Conservation (phyloP, 2,888 invertebrate genomes). For the Cantharis nigra region DNA sequence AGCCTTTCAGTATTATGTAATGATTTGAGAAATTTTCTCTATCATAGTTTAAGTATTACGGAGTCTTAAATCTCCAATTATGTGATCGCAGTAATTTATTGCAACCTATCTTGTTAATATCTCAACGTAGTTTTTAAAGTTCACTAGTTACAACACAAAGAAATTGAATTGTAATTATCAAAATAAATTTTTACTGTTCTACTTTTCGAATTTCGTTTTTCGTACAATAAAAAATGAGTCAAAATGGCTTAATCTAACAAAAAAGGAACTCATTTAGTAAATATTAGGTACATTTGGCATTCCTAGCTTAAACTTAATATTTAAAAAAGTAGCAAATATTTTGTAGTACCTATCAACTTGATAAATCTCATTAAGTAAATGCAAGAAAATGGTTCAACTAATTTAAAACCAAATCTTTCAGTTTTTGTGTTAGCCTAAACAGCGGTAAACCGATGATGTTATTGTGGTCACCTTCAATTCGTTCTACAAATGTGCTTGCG, state of each 20-base stretch:
- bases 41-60: neutral
- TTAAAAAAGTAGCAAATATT: neutral
- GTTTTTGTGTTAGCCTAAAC: conserved; percentile 50
- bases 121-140: neutral
- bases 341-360: neutral
- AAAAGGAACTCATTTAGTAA: neutral
- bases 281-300: neutral
- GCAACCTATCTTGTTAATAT: neutral
- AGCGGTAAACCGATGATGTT: conserved; percentile 75
- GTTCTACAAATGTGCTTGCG: conserved; percentile 66
- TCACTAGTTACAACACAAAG: neutral
- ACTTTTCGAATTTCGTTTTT: neutral
- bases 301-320: neutral
- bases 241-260: no score
- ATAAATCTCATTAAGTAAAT: neutral
- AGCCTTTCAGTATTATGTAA: neutral
- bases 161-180: neutral
- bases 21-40: neutral
- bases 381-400: neutral
- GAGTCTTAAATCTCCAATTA: neutral
- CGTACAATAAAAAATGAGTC: neutral
- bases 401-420: conserved; percentile 42
- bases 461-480: conserved; percentile 68
- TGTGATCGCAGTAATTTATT: neutral
- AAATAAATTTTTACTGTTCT: neutral